Evolutionary conservation across 2,797 vertebrate genomes (phyloP), one percentile per base, ranked within the genome.

Genomic region (Dryobates pubescens): DNA sequence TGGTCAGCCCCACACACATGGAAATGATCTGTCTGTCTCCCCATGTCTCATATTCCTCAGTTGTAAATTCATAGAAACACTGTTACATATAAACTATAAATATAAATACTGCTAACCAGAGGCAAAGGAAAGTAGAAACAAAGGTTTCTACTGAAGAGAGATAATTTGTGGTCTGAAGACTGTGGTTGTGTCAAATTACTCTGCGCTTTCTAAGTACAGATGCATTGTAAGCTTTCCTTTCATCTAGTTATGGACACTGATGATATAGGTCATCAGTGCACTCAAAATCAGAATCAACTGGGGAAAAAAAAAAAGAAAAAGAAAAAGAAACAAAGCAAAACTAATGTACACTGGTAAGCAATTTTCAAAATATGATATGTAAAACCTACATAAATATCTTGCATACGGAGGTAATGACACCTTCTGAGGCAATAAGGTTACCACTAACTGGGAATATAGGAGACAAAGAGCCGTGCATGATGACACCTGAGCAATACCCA

Each of bases 381-480:
- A 47, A 45, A 53, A 34, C 5, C 30, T 36, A 45, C 56, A 68
- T 13, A 43, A 30, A 61, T 30, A 8, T 68, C 17, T 61, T 51
- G 18, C 62, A 58, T 12, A 14, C 8, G 18, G 23, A 64, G 8
- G 13, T 16, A 75, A 41, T 30, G 29, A 24, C 24, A 13, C 17
- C 30, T 17, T 61, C 45, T 61, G 45, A 53, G 5, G 10, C 34
- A 43, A 20, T 4, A 43, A 19, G 13, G 13, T 67, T 68, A 26
- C 29, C 13, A 26, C 36, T 17, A 45, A 54, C 17, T 20, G n/a
- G 51, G 17, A 29, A 54, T 11, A 17, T 27, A n/a, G 72, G 26
- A 61, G n/a, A 43, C 26, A 26, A 26, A n/a, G 38, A 62, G 18
- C 14, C 14, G 7, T 20, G 7, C 2, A 2, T 26, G 3, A 0